A percentile compares a stretch with the other conserved stretches of the same genome.
Conservation (phyloP, 2,797 vertebrate genomes). For the Hozukius guyotensis region DNA sequence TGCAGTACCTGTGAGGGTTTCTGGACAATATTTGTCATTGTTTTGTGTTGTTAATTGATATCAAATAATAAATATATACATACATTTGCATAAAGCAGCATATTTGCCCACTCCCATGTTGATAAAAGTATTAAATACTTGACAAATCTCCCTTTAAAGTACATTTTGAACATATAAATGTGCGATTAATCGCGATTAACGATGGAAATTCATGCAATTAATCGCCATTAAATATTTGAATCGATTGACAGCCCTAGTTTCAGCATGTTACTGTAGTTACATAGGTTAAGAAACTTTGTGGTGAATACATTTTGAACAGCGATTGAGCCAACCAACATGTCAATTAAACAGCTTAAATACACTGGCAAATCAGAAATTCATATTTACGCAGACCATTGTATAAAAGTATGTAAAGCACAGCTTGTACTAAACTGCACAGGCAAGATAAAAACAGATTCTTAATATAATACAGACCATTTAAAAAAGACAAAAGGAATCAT, state of each 20-base stretch:
- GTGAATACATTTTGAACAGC: constrained; percentile 32
- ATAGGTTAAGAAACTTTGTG: constrained; percentile 15
- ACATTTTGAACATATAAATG: too few relatives aligned
- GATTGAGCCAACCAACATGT: neutral
- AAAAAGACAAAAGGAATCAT: neutral
- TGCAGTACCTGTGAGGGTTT: too few relatives aligned
- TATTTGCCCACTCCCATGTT: too few relatives aligned
- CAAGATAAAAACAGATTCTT: neutral
- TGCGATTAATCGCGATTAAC: too few relatives aligned
- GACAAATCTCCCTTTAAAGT: too few relatives aligned
- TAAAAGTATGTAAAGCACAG: neutral
- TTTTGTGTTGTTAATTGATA: too few relatives aligned
- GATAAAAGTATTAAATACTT: too few relatives aligned
- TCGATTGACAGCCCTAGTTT: neutral
- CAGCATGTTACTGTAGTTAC: constrained; percentile 27
- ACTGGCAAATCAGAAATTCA: neutral
- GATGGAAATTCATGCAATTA: too few relatives aligned
- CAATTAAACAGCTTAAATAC: neutral
- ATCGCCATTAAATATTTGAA: too few relatives aligned
- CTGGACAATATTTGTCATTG: too few relatives aligned
- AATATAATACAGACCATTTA: neutral
- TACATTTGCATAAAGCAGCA: too few relatives aligned
- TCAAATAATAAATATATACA: too few relatives aligned
- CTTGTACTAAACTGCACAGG: neutral
- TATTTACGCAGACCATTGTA: neutral